Conservation (phyloP, 2,113 vertebrate species). For the Rallus limicola region DNA sequence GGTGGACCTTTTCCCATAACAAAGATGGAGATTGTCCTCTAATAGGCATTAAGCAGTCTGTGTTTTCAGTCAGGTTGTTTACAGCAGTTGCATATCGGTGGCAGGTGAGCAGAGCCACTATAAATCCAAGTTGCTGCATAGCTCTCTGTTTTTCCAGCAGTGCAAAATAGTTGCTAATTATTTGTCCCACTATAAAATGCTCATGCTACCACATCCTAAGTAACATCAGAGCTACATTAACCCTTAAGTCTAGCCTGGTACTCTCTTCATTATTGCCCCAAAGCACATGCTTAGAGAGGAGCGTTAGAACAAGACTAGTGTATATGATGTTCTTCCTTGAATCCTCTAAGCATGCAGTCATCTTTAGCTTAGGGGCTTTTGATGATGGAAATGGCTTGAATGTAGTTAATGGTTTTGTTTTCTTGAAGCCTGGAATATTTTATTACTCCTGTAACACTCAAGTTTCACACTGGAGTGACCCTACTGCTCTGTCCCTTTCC, state of each 20-base stretch:
- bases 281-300: background rate
- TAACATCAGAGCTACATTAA: background rate
- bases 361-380: background rate
- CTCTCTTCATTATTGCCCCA: background rate
- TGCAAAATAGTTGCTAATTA: background rate
- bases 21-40: background rate
- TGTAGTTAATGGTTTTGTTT: background rate
- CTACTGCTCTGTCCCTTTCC: background rate
- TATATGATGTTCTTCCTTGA: background rate
- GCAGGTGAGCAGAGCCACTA: background rate
- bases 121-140: background rate
- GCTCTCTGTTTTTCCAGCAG: background rate
- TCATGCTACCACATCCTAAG: background rate
- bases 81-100: background rate
- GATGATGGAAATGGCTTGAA: background rate
- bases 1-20: background rate
- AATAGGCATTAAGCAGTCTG: background rate
- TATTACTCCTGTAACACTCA: fast-evolving
- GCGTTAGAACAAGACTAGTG: background rate
- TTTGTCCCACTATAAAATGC: background rate
- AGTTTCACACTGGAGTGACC: background rate
- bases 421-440: background rate
- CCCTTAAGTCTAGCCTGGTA: background rate
- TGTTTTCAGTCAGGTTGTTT: background rate
- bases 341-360: background rate